These are phyloP conservation scores for Acromyrmex echinatior DNA, from an alignment of 1,140 invertebrate genomes.

Conservation along the genomic window DNA sequence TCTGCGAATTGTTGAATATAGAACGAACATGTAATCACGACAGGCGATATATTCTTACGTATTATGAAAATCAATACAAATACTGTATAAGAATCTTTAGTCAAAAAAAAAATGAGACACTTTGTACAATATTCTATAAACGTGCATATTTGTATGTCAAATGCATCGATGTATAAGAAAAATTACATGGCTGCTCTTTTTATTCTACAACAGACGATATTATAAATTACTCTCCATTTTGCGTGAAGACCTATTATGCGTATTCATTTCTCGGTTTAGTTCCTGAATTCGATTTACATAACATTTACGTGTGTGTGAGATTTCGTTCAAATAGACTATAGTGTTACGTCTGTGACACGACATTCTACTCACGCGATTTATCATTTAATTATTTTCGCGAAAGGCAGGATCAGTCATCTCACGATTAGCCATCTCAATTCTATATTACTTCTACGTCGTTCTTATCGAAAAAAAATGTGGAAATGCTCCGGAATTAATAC, in stretches of 20 bases:
- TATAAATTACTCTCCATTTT: conserved; percentile 14
- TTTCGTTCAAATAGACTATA: conserved; percentile 25
- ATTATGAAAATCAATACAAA: conserved; percentile 8
- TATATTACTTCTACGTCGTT: background rate
- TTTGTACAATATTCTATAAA: conserved; percentile 8
- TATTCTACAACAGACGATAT: background rate
- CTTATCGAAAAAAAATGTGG: background rate
- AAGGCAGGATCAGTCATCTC: background rate
- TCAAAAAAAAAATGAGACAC: background rate
- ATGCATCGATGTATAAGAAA: conserved; percentile 16
- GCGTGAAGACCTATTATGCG: conserved; percentile 13
- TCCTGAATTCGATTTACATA: conserved; percentile 48
- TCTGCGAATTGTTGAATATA: background rate
- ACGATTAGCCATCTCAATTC: background rate
- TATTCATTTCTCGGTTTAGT: conserved; percentile 47
- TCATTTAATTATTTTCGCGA: conserved; percentile 20
- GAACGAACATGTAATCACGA: background rate
- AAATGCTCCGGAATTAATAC: background rate
- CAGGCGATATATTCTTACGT: background rate
- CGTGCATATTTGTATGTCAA: background rate
- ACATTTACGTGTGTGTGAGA: conserved; percentile 13
- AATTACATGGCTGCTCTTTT: conserved; percentile 16
- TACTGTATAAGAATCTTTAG: background rate
- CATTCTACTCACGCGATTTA: background rate
- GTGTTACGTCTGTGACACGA: background rate